Conservation (phyloP, 1,140 invertebrate genomes). For the Ceratina calcarata region DNA sequence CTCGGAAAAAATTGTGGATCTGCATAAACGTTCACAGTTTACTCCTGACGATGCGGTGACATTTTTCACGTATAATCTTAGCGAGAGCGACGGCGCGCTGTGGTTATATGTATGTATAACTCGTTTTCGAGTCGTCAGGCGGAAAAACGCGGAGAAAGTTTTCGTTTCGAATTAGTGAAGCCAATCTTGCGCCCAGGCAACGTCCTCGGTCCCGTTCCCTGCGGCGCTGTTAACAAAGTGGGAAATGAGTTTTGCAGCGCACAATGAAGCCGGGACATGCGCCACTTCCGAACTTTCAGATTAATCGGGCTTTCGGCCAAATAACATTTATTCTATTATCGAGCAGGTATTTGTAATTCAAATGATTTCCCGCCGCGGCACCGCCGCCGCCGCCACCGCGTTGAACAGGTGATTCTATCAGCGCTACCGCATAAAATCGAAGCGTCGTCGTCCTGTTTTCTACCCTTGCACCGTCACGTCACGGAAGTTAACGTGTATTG, state of each 20-base stretch:
- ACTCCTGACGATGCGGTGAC: too few species aligned
- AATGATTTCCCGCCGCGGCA: slow-evolving; percentile 53
- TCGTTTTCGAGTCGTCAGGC: too few species aligned
- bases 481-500: slow-evolving; percentile 17
- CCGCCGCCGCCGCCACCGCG: not conserved
- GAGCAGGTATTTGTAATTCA: slow-evolving; percentile 68
- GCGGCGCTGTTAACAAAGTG: slow-evolving; percentile 48
- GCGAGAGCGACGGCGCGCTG: too few species aligned
- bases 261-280: slow-evolving; percentile 26
- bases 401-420: slow-evolving; percentile 65
- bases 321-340: slow-evolving; percentile 73
- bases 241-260: slow-evolving; percentile 43
- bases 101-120: too few species aligned
- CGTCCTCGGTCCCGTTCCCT: slow-evolving; percentile 31
- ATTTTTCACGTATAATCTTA: too few species aligned
- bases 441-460: not conserved
- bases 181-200: slow-evolving; percentile 38
- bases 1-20: too few species aligned
- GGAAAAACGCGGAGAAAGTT: slow-evolving; percentile 14
- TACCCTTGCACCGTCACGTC: not conserved
- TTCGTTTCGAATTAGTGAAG: slow-evolving; percentile 34
- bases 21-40: too few species aligned
- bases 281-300: slow-evolving; percentile 60
- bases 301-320: slow-evolving; percentile 64
- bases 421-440: slow-evolving; percentile 61